Base-by-base conservation (phyloP, 35 echinoderm and acorn worm species). In the Strongylocentrotus purpuratus region DNA sequence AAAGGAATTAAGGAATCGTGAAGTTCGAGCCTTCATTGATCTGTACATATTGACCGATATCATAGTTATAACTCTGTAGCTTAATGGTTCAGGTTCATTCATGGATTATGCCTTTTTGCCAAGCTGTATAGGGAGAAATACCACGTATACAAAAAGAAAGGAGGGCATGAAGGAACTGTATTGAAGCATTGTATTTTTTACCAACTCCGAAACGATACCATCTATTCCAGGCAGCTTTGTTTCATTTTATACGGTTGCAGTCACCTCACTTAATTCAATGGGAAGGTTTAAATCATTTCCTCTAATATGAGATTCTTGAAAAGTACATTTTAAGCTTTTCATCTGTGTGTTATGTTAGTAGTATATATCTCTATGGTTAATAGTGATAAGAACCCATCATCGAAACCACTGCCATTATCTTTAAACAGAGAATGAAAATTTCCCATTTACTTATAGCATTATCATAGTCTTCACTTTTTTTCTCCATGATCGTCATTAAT, bases 341-440 rank as follows among this genome's bases (percentile, higher is more conserved):
- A 94, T 9, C 18, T 94, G 46, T n/a, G 1, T 60, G 13, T 33
- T 94, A 61, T 65, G 61, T 65, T 65, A n/a, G n/a, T n/a, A n/a
- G n/a, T n/a, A n/a, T n/a, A n/a, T n/a, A n/a, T n/a, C n/a, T n/a
- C n/a, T n/a, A n/a, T n/a, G n/a, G n/a, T n/a, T n/a, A n/a, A n/a
- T n/a, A n/a, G 14, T 31, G 93, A 94, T 15, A 94, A 15, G 32
- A 94, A 94, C 15, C 7, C 58, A 94, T 94, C 93, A 71, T 94
- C n/a, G n/a, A n/a, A n/a, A n/a, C n/a, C n/a, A n/a, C n/a, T n/a
- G n/a, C n/a, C n/a, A n/a, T n/a, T n/a, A n/a, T n/a, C n/a, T n/a
- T n/a, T n/a, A n/a, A n/a, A n/a, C n/a, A n/a, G n/a, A n/a, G n/a
- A n/a, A n/a, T n/a, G n/a, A n/a, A n/a, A n/a, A n/a, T n/a, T n/a